Evolutionary conservation across 2,113 vertebrate species (phyloP), one percentile per base, ranked within the genome.

Genomic region (Apodemus speciosus): DNA sequence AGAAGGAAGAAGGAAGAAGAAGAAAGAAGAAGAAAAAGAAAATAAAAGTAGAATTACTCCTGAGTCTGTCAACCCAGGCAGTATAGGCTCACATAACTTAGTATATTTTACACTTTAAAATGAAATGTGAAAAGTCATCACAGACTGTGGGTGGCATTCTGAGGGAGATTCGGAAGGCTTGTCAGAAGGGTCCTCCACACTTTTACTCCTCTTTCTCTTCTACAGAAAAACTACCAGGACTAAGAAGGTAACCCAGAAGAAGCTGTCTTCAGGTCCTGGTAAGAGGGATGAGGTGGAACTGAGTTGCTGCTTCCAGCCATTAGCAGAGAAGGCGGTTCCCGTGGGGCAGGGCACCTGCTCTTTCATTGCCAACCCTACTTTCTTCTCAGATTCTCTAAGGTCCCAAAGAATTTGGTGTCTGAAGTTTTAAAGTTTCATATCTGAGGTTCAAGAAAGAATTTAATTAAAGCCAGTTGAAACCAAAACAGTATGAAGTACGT

Each of bases 201-300:
- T 46, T 91, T 9, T 60, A 56, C 81, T 85, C 81, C 84, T 88
- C 46, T 64, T 86, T 94, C 43, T 95, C 62, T 95, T 80, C 0
- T 91, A 40, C 85, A 97, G 97, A 94, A 96, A 96, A 88, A 62
- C 94, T 96, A 71, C 92, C 89, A 96, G 86, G 95, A 96, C n/a
- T 68, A 96, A 68, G 56, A 95, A 77, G 51, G 91, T 92, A 68
- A 89, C 66, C 80, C 94, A 94, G 89, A 96, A 30, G 95, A 97
- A 93, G 62, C 89, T 14, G 4, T 89, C 95, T 92, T 96, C 94
- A 89, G 92, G 95, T 72, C 96, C 97, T 94, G 97, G 97, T 97
- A 97, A 97, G 96, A 91, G 93, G 84, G n/a, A 56, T 16, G n/a
- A 90, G n/a, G 53, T 73, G 92, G 20, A 89, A 16, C 88, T 91